Conservation (phyloP, 2,797 vertebrate genomes). For the Microchirus variegatus region DNA sequence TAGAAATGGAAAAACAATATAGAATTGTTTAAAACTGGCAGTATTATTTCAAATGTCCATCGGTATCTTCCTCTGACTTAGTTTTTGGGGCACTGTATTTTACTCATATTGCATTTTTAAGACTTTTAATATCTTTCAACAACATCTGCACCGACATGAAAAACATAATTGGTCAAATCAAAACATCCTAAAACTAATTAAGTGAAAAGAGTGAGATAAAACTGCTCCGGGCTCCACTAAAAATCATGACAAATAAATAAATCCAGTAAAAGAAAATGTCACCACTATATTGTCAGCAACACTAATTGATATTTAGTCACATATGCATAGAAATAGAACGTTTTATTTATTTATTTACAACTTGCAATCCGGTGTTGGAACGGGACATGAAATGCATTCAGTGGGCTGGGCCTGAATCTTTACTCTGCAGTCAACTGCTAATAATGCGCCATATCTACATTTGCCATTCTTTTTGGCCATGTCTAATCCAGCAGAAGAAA, state of each 20-base stretch:
- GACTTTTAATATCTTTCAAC: too few species aligned
- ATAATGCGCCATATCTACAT: constrained; percentile 76
- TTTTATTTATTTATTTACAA: constrained; percentile 52
- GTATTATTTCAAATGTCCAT: too few species aligned
- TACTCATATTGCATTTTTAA: too few species aligned
- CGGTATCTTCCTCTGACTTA: too few species aligned
- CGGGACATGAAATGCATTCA: constrained; percentile 41
- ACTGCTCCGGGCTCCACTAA: too few species aligned
- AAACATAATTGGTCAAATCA: not conserved
- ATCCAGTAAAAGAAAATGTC: not conserved
- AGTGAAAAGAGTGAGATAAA: too few species aligned
- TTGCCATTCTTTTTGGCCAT: constrained; percentile 81
- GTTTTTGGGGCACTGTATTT: too few species aligned
- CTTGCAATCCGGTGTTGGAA: constrained; percentile 25
- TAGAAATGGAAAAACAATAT: too few species aligned
- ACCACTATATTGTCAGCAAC: constrained; percentile 36
- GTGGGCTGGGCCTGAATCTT: constrained; percentile 42
- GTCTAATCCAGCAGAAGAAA: constrained; percentile 83
- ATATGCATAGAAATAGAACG: constrained; percentile 21
- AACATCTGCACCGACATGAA: not conserved
- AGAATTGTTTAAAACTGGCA: too few species aligned
- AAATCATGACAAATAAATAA: too few species aligned
- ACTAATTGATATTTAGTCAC: constrained; percentile 39
- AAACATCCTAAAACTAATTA: too few species aligned
- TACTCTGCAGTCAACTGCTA: constrained; percentile 55